phyloP scores from a whole-genome alignment of 2,113 vertebrate genomes.

The Candoia aspera region DNA sequence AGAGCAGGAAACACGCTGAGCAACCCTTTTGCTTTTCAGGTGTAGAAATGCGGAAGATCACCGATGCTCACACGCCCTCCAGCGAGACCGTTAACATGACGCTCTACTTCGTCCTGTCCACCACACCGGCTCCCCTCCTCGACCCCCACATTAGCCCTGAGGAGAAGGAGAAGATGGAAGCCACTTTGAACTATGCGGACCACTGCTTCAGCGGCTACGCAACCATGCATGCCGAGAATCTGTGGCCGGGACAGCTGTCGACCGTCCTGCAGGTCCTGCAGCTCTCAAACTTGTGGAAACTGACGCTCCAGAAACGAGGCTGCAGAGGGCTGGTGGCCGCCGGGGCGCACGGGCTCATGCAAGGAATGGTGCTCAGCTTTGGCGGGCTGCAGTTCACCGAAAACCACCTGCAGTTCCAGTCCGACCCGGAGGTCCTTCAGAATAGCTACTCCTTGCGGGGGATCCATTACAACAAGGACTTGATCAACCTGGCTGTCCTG shows the following conservation, averaged over 20 bases:
- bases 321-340: conserved; percentile 89
- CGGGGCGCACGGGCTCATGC: conserved; percentile 90
- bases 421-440: conserved; percentile 92
- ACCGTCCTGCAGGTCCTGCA: conserved; percentile 86
- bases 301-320: conserved; percentile 92
- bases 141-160: conserved; percentile 73
- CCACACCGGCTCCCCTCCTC: conserved; percentile 82
- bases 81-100: conserved; percentile 93
- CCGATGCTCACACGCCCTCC: conserved; percentile 87
- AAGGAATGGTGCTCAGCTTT: conserved; percentile 95
- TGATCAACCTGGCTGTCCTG: conserved; percentile 89
- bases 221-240: conserved; percentile 95
- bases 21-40: conserved; percentile 69
- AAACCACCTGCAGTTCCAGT: conserved; percentile 98
- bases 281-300: conserved; percentile 90
- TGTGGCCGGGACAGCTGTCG: conserved; percentile 86
- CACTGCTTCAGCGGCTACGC: conserved; percentile 98
- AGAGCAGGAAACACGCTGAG: background rate
- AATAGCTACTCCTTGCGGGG: conserved; percentile 94
- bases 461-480: conserved; percentile 92
- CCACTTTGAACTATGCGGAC: conserved; percentile 91
- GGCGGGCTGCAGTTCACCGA: conserved; percentile 97
- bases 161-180: conserved; percentile 84
- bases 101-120: conserved; percentile 91
- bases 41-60: conserved; percentile 94